These are phyloP conservation scores for Vanessa cardui DNA, from an alignment of 2,888 invertebrate species.

Conservation along the genomic window DNA sequence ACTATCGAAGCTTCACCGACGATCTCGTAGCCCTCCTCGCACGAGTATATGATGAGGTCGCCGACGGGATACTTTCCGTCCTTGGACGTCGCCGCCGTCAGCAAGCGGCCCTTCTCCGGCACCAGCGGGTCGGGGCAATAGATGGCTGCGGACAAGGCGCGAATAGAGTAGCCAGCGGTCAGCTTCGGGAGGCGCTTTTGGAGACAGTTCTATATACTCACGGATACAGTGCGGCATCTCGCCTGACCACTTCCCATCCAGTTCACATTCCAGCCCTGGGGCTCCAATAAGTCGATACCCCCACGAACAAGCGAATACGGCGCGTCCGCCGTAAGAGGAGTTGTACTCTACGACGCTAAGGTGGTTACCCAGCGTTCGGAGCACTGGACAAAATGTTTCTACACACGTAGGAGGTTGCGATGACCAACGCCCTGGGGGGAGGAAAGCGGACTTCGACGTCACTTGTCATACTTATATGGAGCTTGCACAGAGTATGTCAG, in stretches of 20 bases:
- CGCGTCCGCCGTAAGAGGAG: slow-evolving; percentile 90
- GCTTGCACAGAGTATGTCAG: too few species aligned
- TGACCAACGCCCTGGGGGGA: slow-evolving; percentile 88
- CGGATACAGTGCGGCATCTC: slow-evolving; percentile 89
- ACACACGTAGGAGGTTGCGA: slow-evolving; percentile 88
- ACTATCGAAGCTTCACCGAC: slow-evolving; percentile 91
- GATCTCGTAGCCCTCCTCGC: slow-evolving; percentile 57
- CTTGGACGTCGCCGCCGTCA: slow-evolving; percentile 62
- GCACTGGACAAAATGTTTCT: slow-evolving; percentile 89
- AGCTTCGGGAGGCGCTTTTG: slow-evolving; percentile 56
- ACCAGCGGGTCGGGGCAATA: slow-evolving; percentile 90
- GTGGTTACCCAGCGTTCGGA: slow-evolving; percentile 87
- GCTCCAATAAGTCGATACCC: slow-evolving; percentile 90
- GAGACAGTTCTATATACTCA: slow-evolving; percentile 64
- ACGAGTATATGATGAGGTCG: slow-evolving; percentile 89
- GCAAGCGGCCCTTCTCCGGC: slow-evolving; percentile 86
- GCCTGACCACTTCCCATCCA: slow-evolving; percentile 91
- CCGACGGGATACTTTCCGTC: slow-evolving; percentile 89
- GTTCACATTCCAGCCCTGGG: slow-evolving; percentile 90
- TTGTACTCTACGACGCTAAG: slow-evolving; percentile 90
- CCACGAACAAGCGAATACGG: slow-evolving; percentile 92
- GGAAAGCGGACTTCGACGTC: neutral
- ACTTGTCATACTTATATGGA: neutral
- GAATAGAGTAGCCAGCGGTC: too few species aligned
- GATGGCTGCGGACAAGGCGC: slow-evolving; percentile 83